Evolutionary conservation across 2,113 vertebrate species (phyloP).

Genomic region (Muntiacus reevesi): DNA sequence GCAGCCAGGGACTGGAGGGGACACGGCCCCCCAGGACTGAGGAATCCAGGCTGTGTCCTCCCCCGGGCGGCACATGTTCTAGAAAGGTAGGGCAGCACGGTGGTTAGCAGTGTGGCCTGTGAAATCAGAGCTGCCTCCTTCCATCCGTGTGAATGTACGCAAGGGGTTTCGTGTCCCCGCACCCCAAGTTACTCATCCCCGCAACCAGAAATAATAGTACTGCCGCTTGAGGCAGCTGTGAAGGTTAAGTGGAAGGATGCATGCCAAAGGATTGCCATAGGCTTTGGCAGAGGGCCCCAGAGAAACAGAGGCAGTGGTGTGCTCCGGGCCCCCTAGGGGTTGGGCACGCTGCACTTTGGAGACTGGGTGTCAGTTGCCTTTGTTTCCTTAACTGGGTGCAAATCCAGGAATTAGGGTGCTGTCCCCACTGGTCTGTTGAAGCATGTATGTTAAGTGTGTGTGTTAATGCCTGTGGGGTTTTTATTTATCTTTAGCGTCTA

Average conservation of each 20-base stretch:
- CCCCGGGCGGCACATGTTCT: rapidly evolving
- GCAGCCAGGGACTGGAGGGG: rapidly evolving
- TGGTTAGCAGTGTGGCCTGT: neutral
- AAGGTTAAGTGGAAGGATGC: rapidly evolving
- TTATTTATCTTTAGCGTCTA: neutral
- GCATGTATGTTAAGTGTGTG: rapidly evolving
- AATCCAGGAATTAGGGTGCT: no score
- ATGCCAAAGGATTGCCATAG: rapidly evolving
- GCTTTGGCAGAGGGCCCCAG: rapidly evolving
- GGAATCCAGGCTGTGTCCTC: neutral
- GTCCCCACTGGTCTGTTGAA: neutral
- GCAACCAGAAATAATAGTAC: neutral
- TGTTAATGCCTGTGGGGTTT: rapidly evolving
- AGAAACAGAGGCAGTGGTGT: neutral
- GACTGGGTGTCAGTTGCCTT: no score
- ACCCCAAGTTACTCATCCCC: neutral
- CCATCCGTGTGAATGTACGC: neutral
- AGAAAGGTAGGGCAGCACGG: rapidly evolving
- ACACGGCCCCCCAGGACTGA: rapidly evolving
- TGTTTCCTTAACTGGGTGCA: neutral
- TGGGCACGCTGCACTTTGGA: rapidly evolving
- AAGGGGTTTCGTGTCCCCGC: rapidly evolving
- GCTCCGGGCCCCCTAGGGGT: rapidly evolving
- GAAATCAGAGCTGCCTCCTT: neutral
- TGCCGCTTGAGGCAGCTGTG: rapidly evolving